Evolutionary conservation across 30 jellyfish, hydroid and myxozoan species (phyloP).

Genomic region (Chironex yamaguchii): DNA sequence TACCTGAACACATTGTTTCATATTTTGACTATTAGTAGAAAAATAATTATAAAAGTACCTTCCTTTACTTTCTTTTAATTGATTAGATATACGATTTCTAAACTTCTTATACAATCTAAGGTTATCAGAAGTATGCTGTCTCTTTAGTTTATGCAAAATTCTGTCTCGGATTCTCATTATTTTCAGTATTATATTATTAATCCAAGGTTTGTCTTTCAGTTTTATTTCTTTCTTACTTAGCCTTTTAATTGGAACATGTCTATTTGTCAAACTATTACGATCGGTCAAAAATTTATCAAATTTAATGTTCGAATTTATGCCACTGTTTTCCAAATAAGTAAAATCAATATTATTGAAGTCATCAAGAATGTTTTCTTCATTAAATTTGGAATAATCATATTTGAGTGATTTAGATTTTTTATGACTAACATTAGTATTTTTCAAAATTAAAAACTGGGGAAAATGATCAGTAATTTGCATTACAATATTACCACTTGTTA

Average conservation of each 20-base stretch:
- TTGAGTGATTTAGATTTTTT: neutral
- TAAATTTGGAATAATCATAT: constrained; percentile 7
- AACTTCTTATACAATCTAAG: constrained; percentile 22
- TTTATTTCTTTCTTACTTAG: neutral
- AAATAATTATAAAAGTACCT: constrained; percentile 32
- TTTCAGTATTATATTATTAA: constrained; percentile 6
- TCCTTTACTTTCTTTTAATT: constrained; percentile 36
- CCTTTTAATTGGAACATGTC: constrained; percentile 38
- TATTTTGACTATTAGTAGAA: constrained; percentile 16
- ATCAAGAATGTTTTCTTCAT: constrained; percentile 16
- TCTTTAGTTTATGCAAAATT: neutral
- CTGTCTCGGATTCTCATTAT: constrained; percentile 33
- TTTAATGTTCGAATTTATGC: constrained; percentile 13
- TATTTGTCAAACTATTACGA: neutral
- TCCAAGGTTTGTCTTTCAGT: constrained; percentile 39
- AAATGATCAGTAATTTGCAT: constrained; percentile 42
- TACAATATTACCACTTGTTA: constrained; percentile 44
- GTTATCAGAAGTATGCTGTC: neutral
- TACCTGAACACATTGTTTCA: no score
- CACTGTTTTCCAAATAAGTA: constrained; percentile 29
- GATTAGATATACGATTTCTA: constrained; percentile 42
- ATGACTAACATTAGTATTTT: neutral
- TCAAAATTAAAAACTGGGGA: constrained; percentile 58
- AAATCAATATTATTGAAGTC: constrained; percentile 36
- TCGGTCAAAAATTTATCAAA: neutral